phyloP scores from a whole-genome alignment of 2,888 invertebrate species.

The Anoncus sp. region DNA sequence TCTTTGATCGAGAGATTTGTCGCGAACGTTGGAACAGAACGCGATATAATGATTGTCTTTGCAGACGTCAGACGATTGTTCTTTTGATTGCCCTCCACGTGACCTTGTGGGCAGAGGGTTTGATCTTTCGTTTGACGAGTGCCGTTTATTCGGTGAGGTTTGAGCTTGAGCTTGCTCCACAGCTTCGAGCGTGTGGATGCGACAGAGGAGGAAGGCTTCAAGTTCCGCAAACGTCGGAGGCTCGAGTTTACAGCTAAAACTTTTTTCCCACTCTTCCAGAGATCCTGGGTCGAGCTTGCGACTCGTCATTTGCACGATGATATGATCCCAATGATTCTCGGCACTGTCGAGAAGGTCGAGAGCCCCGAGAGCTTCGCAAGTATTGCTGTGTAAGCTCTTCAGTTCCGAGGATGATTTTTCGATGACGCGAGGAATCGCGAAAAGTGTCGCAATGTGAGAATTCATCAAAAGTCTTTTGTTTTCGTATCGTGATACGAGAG shows the following conservation, averaged over 20 bases:
- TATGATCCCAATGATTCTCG: background rate
- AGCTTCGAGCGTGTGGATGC: slow-evolving; percentile 10
- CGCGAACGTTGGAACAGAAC: background rate
- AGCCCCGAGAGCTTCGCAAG: background rate
- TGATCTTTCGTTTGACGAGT: no score
- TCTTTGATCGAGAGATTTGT: slow-evolving; percentile 10
- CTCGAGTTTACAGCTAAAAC: slow-evolving; percentile 2
- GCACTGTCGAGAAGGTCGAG: background rate
- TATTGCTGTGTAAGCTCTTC: slow-evolving; percentile 1
- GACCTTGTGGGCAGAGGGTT: no score
- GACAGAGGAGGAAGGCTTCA: slow-evolving; percentile 1
- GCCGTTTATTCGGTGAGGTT: background rate
- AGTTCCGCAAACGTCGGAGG: slow-evolving; percentile 2
- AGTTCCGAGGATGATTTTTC: background rate
- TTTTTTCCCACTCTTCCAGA: slow-evolving; percentile 8
- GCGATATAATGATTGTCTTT: background rate
- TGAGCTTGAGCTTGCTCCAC: slow-evolving; percentile 4
- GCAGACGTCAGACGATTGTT: background rate
- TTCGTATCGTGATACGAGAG: slow-evolving; percentile 35
- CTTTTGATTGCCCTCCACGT: background rate
- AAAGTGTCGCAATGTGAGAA: slow-evolving; percentile 4
- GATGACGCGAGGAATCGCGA: slow-evolving; percentile 8
- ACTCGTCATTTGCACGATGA: background rate
- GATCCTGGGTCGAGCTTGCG: slow-evolving; percentile 10
- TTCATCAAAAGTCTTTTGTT: slow-evolving; percentile 33